Evolutionary conservation across 1,140 invertebrate genomes (phyloP).

Genomic region (Armadillidium nasatum): DNA sequence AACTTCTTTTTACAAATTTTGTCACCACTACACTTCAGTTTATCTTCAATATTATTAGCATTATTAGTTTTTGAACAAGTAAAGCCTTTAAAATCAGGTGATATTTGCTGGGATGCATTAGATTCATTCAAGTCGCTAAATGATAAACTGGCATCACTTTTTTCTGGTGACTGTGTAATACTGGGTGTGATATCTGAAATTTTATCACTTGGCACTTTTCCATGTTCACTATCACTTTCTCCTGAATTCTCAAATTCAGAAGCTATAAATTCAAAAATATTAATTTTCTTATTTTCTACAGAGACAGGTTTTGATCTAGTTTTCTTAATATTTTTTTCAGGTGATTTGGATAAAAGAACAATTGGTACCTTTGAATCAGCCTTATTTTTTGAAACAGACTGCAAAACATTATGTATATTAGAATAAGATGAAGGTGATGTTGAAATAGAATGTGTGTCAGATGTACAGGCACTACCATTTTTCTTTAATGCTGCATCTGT

Average conservation of each 20-base stretch:
- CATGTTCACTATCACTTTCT: not conserved
- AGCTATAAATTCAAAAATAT: not conserved
- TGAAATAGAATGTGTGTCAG: not conserved
- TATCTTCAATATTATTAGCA: not conserved
- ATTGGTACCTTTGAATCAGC: not conserved
- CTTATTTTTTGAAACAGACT: not conserved
- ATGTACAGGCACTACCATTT: not conserved
- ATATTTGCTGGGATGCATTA: not conserved
- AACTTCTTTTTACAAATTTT: not conserved
- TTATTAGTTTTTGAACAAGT: not conserved
- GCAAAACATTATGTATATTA: not conserved
- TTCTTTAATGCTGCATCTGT: not conserved
- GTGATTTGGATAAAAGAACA: not conserved
- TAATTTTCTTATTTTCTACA: not conserved
- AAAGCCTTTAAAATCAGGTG: not conserved
- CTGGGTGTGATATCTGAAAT: not conserved
- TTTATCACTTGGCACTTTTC: not conserved
- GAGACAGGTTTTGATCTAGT: not conserved
- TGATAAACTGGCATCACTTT: not conserved
- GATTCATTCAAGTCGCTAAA: not conserved
- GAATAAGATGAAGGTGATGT: not conserved
- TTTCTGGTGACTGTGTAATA: not conserved
- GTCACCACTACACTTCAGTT: not conserved
- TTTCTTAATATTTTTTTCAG: not conserved
- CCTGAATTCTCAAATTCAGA: not conserved